These are phyloP conservation scores for Athetis lepigone DNA, from an alignment of 2,888 invertebrate species.

Conservation along the genomic window DNA sequence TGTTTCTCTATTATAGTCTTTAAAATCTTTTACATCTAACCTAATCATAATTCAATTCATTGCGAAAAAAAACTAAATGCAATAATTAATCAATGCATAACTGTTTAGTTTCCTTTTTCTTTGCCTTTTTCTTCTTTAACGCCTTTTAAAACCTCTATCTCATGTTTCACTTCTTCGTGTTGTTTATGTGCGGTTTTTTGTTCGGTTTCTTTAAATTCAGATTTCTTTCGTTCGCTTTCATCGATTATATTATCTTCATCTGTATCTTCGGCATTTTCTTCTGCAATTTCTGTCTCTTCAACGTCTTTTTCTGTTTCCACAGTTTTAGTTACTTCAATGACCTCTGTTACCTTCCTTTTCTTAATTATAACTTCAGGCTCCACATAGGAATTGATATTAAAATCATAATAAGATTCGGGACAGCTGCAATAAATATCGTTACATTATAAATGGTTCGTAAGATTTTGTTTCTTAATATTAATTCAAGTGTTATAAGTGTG, in stretches of 20 bases:
- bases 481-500: too few species aligned
- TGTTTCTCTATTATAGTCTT: too few species aligned
- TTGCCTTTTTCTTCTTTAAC: too few species aligned
- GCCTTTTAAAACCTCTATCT: too few species aligned
- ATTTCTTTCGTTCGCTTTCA: neutral
- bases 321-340: neutral
- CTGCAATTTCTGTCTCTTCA: neutral
- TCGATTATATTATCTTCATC: neutral
- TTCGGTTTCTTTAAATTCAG: neutral
- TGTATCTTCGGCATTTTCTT: neutral
- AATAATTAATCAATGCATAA: too few species aligned
- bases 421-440: constrained; percentile 35
- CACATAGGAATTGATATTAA: constrained; percentile 24
- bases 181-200: neutral
- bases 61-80: too few species aligned
- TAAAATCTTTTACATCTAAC: too few species aligned
- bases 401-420: constrained; percentile 49
- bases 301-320: neutral
- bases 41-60: too few species aligned
- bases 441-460: too few species aligned
- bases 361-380: neutral
- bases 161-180: too few species aligned
- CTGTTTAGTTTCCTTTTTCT: too few species aligned
- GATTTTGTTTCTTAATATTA: too few species aligned
- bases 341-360: neutral